phyloP scores from a whole-genome alignment of 2,113 vertebrate species.

The Anguilla rostrata region DNA sequence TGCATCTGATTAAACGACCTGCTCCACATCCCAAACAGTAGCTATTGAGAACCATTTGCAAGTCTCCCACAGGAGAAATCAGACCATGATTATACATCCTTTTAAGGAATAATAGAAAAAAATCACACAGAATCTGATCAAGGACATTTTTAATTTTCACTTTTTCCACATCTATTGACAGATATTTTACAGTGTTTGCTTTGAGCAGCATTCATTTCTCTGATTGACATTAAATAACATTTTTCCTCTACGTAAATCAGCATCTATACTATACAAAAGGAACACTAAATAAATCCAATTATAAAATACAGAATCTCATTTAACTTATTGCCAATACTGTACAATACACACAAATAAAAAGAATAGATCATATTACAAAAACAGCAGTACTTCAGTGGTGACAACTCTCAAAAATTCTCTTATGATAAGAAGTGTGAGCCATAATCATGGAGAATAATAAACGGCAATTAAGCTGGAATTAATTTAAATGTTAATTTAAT shows the following conservation, averaged over 20 bases:
- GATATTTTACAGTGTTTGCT: slow-evolving; percentile 36
- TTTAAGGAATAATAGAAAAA: neutral
- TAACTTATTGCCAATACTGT: slow-evolving; percentile 13
- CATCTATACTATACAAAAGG: slow-evolving; percentile 26
- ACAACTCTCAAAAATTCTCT: slow-evolving; percentile 11
- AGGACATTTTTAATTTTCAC: neutral
- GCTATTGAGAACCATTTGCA: neutral
- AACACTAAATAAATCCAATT: slow-evolving; percentile 7
- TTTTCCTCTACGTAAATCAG: slow-evolving; percentile 13
- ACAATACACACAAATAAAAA: slow-evolving; percentile 14
- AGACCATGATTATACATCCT: neutral
- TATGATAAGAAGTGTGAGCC: neutral
- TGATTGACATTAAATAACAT: slow-evolving; percentile 30
- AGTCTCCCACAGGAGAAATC: neutral
- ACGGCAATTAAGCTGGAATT: neutral
- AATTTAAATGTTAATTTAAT: slow-evolving; percentile 2
- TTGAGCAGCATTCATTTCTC: slow-evolving; percentile 37
- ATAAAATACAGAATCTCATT: slow-evolving; percentile 30
- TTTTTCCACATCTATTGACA: slow-evolving; percentile 7
- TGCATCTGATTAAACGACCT: neutral
- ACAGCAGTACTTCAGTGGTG: slow-evolving; percentile 27
- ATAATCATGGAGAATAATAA: neutral
- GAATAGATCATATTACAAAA: slow-evolving; percentile 44
- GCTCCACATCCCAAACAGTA: neutral
- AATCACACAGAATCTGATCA: slow-evolving; percentile 14